Percentiles rank a stretch among this genome's conserved stretches.
phyloP scores from a whole-genome alignment of 2,888 invertebrate genomes.

The Nomada flava region DNA sequence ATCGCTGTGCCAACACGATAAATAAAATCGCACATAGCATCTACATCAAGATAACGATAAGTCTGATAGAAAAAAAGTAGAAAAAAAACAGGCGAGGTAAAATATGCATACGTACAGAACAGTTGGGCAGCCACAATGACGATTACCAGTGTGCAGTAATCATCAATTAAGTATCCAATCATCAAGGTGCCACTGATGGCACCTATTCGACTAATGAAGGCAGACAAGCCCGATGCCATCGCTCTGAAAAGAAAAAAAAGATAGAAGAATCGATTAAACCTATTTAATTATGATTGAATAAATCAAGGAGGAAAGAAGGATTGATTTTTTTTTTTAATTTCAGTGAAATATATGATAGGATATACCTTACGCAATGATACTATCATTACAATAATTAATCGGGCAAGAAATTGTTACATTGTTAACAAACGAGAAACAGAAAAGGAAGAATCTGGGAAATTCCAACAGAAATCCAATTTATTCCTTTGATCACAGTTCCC shows the following conservation, averaged over 20 bases:
- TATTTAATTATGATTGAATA: not conserved
- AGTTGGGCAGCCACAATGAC: conserved; percentile 89
- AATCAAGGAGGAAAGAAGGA: too few species aligned
- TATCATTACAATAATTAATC: too few species aligned
- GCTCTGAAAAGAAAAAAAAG: conserved; percentile 56
- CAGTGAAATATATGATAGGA: not conserved
- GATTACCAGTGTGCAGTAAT: conserved; percentile 89
- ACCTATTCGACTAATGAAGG: conserved; percentile 91
- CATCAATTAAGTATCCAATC: conserved; percentile 91
- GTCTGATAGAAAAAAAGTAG: not conserved
- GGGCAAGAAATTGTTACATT: too few species aligned
- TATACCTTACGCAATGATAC: too few species aligned
- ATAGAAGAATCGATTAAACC: not conserved
- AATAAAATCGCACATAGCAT: not conserved
- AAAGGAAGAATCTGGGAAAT: not conserved
- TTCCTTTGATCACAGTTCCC: not conserved
- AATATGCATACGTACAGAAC: conserved; percentile 86
- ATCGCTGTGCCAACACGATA: conserved; percentile 1
- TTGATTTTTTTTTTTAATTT: not conserved
- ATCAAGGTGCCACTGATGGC: conserved; percentile 90
- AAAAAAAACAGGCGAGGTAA: not conserved
- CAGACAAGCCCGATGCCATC: conserved; percentile 75
- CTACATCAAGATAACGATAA: not conserved
- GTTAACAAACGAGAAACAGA: not conserved
- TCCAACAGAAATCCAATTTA: not conserved